Evolutionary conservation across 2,797 vertebrate genomes (phyloP), one percentile per base, ranked within the genome.

Genomic region (Sebastes hubbsi): DNA sequence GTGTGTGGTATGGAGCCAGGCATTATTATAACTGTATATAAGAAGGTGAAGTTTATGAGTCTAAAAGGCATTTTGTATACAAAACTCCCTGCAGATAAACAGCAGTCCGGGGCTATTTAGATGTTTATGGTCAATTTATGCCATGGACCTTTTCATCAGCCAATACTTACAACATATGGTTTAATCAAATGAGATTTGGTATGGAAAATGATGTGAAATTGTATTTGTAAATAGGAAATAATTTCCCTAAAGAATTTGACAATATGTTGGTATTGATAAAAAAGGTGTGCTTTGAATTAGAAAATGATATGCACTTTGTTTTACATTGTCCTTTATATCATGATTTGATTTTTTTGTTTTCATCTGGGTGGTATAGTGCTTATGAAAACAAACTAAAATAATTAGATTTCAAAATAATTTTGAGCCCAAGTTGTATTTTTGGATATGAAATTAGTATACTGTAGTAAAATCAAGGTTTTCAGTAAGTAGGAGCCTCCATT

Each of bases 1-100:
- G 36, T 36, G 25, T 65, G 63, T 59, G 11, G 36, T 83, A 65
- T 71, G 61, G 34, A 56, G 71, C 61, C 29, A 27, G 38, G 10
- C 24, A 1, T 79, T 82, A 76, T 78, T 86, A 52, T 25, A 78
- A 49, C 34, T 54, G 20, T 80, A 65, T 75, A 79, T 67, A 58
- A 81, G 27, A 73, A 73, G 61, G 22, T 72, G 56, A 63, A 8
- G 58, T 75, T 77, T 83, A 71, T 72, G 63, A 10, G 4, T 58
- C n/a, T 61, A 25, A 58, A 63, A 56, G 56, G 42, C 11, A 42
- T 25, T 56, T 16, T 58, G 18, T 46, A 52, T 13, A 34, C 25
- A 16, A 68, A 25, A 52, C 6, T 25, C 16, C 18, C 34, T n/a
- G 29, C 62, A 56, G 46, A 36, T 36, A 52, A 9, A 27, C 20